Conservation (phyloP, 2,888 invertebrate genomes). For the Dasypogon diadema region DNA sequence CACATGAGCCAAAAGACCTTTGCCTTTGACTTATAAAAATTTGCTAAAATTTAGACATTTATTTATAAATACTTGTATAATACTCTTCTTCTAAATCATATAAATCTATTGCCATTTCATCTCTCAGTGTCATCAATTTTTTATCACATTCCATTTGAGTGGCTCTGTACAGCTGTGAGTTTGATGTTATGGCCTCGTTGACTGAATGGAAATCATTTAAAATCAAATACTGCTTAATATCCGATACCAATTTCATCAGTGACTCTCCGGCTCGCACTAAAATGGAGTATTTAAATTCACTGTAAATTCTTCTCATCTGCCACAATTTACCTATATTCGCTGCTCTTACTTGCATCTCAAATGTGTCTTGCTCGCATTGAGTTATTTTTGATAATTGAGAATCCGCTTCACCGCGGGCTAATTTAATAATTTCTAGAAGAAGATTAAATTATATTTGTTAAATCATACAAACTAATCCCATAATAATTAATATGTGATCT, state of each 20-base stretch:
- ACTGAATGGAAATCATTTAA: conserved; percentile 98
- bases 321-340: conserved; percentile 82
- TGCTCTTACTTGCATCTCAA: conserved; percentile 96
- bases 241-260: conserved; percentile 95
- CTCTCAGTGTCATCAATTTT: conserved; percentile 89
- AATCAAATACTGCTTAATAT: conserved; percentile 97
- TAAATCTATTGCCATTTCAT: conserved; percentile 93
- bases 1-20: too few relatives aligned
- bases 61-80: conserved; percentile 68
- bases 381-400: conserved; percentile 90
- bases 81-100: conserved; percentile 69
- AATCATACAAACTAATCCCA: too few relatives aligned
- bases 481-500: too few relatives aligned
- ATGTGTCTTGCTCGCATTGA: conserved; percentile 95
- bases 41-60: too few relatives aligned
- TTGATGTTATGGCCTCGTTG: conserved; percentile 96
- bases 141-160: conserved; percentile 94
- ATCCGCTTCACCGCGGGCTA: conserved; percentile 91
- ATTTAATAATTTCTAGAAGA: conserved; percentile 88
- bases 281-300: conserved; percentile 59
- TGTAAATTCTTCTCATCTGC: neutral
- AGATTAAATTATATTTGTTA: too few relatives aligned
- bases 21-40: too few relatives aligned
- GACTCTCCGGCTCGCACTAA: conserved; percentile 95
- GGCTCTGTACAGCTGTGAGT: conserved; percentile 88